Evolutionary conservation across 2,888 invertebrate genomes (phyloP).

Genomic region (Thereva unica): DNA sequence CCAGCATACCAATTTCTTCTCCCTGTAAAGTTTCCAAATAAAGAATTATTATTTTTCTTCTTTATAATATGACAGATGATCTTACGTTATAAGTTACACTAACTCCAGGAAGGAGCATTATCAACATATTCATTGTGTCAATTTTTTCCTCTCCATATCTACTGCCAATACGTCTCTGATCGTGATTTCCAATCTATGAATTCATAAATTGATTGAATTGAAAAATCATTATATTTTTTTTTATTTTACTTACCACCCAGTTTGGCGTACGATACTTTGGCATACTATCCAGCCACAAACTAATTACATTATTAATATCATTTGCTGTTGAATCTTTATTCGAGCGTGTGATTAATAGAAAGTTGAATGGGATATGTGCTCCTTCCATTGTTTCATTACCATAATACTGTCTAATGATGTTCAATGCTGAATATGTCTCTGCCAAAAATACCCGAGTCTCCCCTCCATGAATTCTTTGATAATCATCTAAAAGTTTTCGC

Average conservation of each 20-base stretch:
- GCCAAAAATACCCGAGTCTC: conserved; percentile 60
- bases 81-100: conserved; percentile 76
- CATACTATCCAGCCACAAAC: conserved; percentile 63
- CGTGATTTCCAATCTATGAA: conserved; percentile 69
- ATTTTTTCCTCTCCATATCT: conserved; percentile 68
- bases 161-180: conserved; percentile 64
- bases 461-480: no score
- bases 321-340: conserved; percentile 58
- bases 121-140: conserved; percentile 70
- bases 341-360: conserved; percentile 60
- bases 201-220: neutral
- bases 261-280: conserved; percentile 61
- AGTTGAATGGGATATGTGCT: conserved; percentile 66
- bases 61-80: neutral
- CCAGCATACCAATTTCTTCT: conserved; percentile 71
- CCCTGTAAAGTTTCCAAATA: conserved; percentile 54
- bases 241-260: conserved; percentile 62
- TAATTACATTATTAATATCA: conserved; percentile 59
- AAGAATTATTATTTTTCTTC: no score
- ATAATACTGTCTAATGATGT: conserved; percentile 63
- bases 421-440: conserved; percentile 62
- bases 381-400: conserved; percentile 54
- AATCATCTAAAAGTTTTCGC: conserved; percentile 60
- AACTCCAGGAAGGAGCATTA: conserved; percentile 74
- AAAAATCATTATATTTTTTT: conserved; percentile 16